A percentile compares a stretch with the other conserved stretches of the same genome.
Conservation (phyloP, 2,888 invertebrate genomes). For the Torymus tubicola region DNA sequence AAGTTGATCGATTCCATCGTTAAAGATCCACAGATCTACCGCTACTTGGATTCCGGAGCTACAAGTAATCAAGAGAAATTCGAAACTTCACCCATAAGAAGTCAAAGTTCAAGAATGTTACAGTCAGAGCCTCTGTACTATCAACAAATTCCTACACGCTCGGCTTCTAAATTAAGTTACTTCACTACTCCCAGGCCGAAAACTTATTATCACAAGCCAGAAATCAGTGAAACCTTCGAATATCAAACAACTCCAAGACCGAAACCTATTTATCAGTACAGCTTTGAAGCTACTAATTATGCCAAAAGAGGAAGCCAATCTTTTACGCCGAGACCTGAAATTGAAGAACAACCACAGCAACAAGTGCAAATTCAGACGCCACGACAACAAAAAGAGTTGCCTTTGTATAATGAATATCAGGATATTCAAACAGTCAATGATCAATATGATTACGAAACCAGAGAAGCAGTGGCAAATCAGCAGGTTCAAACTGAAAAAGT, state of each 20-base stretch:
- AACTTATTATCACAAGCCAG: conserved; percentile 59
- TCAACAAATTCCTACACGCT: conserved; percentile 63
- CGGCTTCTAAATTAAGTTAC: conserved; percentile 62
- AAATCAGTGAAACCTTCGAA: conserved; percentile 52
- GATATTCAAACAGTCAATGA: conserved; percentile 57
- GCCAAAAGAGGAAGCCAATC: conserved; percentile 23
- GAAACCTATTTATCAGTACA: conserved; percentile 85
- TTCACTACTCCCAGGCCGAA: conserved; percentile 64
- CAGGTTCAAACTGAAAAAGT: conserved; percentile 14
- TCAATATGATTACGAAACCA: conserved; percentile 49
- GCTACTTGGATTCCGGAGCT: conserved; percentile 62
- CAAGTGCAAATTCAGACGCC: conserved; percentile 44
- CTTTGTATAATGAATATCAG: conserved; percentile 67
- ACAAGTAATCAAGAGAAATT: conserved; percentile 55
- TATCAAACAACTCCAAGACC: conserved; percentile 69
- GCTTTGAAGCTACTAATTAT: conserved; percentile 82
- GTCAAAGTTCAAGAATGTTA: conserved; percentile 64
- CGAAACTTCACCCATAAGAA: conserved; percentile 57
- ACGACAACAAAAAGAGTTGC: conserved; percentile 57
- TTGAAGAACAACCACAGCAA: conserved; percentile 58
- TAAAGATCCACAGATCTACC: conserved; percentile 66
- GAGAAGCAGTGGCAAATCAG: conserved; percentile 32
- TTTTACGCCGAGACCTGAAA: conserved; percentile 38
- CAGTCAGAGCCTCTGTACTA: conserved; percentile 66
- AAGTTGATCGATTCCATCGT: conserved; percentile 67